Percentiles rank a stretch among this genome's conserved stretches.
phyloP scores from a whole-genome alignment of 2,797 vertebrate genomes.

The Scolopax bukidnonensis region DNA sequence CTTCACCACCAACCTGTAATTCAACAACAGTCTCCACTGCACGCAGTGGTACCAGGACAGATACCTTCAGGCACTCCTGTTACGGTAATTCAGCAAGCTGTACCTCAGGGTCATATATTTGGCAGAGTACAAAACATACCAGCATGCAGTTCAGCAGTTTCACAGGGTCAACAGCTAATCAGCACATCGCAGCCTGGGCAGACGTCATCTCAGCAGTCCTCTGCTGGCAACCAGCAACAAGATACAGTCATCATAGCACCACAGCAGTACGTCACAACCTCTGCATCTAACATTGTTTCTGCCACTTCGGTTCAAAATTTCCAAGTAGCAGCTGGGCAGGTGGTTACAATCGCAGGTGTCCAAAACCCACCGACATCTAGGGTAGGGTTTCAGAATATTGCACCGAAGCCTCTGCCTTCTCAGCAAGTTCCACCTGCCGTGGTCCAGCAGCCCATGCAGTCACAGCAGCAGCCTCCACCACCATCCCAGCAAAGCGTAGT shows the following conservation, averaged over 20 bases:
- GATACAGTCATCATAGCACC: slow-evolving; percentile 85
- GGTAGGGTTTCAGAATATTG: slow-evolving; percentile 96
- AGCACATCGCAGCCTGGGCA: slow-evolving; percentile 83
- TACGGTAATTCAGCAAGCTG: slow-evolving; percentile 92
- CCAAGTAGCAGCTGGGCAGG: slow-evolving; percentile 87
- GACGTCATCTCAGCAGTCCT: slow-evolving; percentile 81
- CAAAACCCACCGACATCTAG: slow-evolving; percentile 88
- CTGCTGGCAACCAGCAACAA: slow-evolving; percentile 83
- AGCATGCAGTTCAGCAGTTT: slow-evolving; percentile 86
- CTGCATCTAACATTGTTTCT: slow-evolving; percentile 82
- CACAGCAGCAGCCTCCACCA: slow-evolving; percentile 73
- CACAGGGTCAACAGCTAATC: slow-evolving; percentile 82
- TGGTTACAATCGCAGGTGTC: slow-evolving; percentile 86
- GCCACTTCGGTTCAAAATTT: slow-evolving; percentile 89
- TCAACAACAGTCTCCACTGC: slow-evolving; percentile 81
- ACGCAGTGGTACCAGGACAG: slow-evolving; percentile 83
- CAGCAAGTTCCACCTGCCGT: slow-evolving; percentile 80
- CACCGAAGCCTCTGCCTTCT: slow-evolving; percentile 92
- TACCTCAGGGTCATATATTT: slow-evolving; percentile 93
- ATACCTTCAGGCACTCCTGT: slow-evolving; percentile 90
- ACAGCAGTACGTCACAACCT: slow-evolving; percentile 83
- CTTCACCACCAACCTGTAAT: slow-evolving; percentile 88
- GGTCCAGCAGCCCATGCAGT: slow-evolving; percentile 78
- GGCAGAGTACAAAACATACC: slow-evolving; percentile 91
- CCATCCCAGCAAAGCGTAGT: slow-evolving; percentile 91